phyloP scores from a whole-genome alignment of 2,797 vertebrate species.

The Spea hammondii region DNA sequence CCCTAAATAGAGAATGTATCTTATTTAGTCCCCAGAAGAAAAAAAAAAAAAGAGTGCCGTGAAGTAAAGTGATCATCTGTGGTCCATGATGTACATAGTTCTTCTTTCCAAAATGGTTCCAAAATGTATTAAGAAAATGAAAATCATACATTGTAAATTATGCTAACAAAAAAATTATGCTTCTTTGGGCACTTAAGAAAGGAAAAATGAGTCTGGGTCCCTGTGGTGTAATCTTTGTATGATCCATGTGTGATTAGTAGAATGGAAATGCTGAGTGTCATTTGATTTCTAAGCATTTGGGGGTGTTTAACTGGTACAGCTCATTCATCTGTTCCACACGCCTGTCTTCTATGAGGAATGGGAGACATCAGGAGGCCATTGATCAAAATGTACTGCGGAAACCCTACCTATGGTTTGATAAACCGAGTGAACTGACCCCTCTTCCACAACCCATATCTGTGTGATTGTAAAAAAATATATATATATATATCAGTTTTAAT shows the following conservation, averaged over 20 bases:
- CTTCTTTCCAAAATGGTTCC: too few relatives aligned
- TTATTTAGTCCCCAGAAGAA: too few relatives aligned
- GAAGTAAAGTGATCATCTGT: too few relatives aligned
- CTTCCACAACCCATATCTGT: not conserved
- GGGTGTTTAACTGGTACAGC: conserved; percentile 34
- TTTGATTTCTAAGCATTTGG: conserved; percentile 44
- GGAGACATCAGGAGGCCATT: conserved; percentile 34
- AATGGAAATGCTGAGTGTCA: conserved; percentile 38
- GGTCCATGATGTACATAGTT: too few relatives aligned
- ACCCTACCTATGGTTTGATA: conserved; percentile 32
- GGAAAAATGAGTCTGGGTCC: conserved; percentile 39
- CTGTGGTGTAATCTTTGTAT: conserved; percentile 42
- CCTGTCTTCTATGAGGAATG: conserved; percentile 44
- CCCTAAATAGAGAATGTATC: too few relatives aligned
- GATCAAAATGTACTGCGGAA: conserved; percentile 39
- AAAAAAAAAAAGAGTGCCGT: too few relatives aligned
- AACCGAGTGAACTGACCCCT: conserved; percentile 31
- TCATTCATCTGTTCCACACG: conserved; percentile 39
- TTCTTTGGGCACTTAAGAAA: conserved; percentile 35
- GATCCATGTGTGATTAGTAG: conserved; percentile 48
- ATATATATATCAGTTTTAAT: not conserved
- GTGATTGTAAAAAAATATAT: conserved; percentile 16
- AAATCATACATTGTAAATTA: conserved; percentile 20
- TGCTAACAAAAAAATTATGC: conserved; percentile 36
- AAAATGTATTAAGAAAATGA: not conserved